phyloP scores from a whole-genome alignment of 2,113 vertebrate genomes.

The Bungarus multicinctus region DNA sequence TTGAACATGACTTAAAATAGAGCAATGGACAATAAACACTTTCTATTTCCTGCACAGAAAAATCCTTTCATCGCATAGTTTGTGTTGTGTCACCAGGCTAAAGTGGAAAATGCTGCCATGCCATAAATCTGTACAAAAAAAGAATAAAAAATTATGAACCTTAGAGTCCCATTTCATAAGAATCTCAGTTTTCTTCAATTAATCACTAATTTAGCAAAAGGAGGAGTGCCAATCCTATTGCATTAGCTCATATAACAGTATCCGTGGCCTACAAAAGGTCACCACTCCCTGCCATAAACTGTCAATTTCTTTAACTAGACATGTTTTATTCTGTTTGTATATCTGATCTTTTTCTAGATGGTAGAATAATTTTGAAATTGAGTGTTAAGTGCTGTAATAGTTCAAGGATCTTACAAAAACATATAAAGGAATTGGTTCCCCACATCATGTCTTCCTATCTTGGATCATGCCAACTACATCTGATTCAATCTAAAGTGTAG shows the following conservation, averaged over 20 bases:
- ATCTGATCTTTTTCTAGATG: background rate
- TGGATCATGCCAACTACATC: background rate
- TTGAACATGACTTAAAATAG: background rate
- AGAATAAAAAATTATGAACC: background rate
- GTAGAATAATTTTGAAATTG: background rate
- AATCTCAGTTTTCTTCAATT: background rate
- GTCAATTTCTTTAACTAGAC: background rate
- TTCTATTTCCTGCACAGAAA: background rate
- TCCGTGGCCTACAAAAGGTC: background rate
- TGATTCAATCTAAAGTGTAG: background rate
- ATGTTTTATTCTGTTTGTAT: background rate
- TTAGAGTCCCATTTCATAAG: background rate
- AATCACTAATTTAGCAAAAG: background rate
- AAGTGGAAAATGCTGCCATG: background rate
- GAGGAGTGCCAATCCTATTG: background rate
- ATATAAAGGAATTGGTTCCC: background rate
- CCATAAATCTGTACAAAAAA: background rate
- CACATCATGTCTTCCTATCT: background rate
- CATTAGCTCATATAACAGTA: background rate
- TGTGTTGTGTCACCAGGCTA: background rate
- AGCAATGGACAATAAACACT: background rate
- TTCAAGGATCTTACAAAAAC: background rate
- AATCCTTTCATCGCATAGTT: background rate
- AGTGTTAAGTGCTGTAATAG: background rate
- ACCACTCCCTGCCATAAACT: background rate